Percentiles rank a stretch among this genome's conserved stretches.
Conservation (phyloP, 2,888 invertebrate genomes). For the Acanthacorydalis orientalis region DNA sequence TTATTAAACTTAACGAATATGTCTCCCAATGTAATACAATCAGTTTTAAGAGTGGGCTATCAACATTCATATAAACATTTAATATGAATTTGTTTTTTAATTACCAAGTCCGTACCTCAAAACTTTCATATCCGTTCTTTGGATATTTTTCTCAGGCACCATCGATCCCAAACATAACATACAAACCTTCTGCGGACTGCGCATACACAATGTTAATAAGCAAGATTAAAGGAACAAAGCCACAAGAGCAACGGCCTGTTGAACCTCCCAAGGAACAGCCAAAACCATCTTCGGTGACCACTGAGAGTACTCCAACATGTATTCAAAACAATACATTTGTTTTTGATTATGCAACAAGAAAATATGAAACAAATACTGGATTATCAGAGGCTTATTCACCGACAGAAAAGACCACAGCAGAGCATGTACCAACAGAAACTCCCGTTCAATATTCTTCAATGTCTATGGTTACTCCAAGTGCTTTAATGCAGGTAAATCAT, state of each 20-base stretch:
- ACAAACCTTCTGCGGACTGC: conserved; percentile 72
- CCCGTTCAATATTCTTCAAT: neutral
- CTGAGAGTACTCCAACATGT: conserved; percentile 5
- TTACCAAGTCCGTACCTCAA: too few relatives aligned
- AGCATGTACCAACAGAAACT: neutral
- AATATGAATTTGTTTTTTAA: too few relatives aligned
- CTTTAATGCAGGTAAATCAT: too few relatives aligned
- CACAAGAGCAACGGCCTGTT: conserved; percentile 10
- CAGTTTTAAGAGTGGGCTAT: too few relatives aligned
- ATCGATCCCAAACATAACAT: conserved; percentile 46
- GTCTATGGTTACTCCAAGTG: too few relatives aligned
- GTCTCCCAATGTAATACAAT: too few relatives aligned
- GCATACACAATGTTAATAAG: conserved; percentile 77
- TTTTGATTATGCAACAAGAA: conserved; percentile 3
- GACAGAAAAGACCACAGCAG: neutral
- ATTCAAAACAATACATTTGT: conserved; percentile 2
- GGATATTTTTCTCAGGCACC: conserved; percentile 16
- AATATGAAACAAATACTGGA: conserved; percentile 2
- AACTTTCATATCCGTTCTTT: too few relatives aligned
- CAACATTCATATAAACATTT: too few relatives aligned
- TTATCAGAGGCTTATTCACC: neutral
- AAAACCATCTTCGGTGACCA: conserved; percentile 7
- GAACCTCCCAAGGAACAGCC: conserved; percentile 3
- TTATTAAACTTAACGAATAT: too few relatives aligned
- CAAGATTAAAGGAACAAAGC: conserved; percentile 56